These are phyloP conservation scores for Oryctolagus cuniculus DNA, from an alignment of 2,113 vertebrate species.

Conservation along the genomic window DNA sequence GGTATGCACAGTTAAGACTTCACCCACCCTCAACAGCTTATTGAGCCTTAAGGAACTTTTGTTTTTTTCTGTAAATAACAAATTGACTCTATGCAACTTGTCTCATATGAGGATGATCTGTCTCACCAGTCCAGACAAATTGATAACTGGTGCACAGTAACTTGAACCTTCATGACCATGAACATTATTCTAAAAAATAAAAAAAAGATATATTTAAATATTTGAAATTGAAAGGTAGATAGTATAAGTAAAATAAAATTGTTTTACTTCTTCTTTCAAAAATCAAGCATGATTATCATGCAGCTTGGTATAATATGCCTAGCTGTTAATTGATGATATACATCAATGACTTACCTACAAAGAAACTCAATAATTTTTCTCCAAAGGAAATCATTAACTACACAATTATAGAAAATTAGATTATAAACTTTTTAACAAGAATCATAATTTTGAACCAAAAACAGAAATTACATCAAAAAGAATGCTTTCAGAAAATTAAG, in stretches of 20 bases:
- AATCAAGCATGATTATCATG: not conserved
- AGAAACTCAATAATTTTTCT: conserved; percentile 18
- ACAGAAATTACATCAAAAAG: not conserved
- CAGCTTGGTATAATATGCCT: not conserved
- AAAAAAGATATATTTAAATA: not conserved
- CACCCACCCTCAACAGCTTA: too few relatives aligned
- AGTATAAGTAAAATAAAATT: not conserved
- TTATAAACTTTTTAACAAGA: not conserved
- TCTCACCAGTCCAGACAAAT: too few relatives aligned
- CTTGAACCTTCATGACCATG: not conserved
- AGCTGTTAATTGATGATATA: not conserved
- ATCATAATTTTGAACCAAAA: not conserved
- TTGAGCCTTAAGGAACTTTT: too few relatives aligned
- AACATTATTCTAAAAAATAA: not conserved
- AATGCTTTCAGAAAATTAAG: not conserved
- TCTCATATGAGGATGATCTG: too few relatives aligned
- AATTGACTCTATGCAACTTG: not conserved
- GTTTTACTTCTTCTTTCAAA: not conserved
- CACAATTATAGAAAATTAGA: conserved; percentile 5
- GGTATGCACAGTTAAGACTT: too few relatives aligned
- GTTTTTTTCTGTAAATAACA: too few relatives aligned
- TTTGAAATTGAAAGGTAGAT: not conserved
- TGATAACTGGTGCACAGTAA: too few relatives aligned
- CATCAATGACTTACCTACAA: not conserved
- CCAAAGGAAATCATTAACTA: conserved; percentile 6